A percentile compares a stretch with the other conserved stretches of the same genome.
phyloP scores from a whole-genome alignment of 2,797 vertebrate species.

The Thripadectes ignobilis region DNA sequence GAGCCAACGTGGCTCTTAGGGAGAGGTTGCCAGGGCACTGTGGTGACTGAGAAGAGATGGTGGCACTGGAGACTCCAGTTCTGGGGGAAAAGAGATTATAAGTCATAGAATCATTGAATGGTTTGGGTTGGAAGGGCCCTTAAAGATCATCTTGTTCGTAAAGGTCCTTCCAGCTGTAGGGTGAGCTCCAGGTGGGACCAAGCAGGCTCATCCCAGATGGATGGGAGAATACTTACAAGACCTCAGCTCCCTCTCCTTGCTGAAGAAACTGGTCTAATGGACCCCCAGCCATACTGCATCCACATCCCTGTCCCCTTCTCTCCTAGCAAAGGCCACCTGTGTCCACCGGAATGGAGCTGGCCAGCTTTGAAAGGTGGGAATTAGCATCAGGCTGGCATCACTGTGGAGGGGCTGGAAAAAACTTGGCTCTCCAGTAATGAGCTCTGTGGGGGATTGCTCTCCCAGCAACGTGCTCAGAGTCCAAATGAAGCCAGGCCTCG shows the following conservation, averaged over 20 bases:
- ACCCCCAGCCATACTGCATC: neutral
- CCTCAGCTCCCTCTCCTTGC: neutral
- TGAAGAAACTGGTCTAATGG: neutral
- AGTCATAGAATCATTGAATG: neutral
- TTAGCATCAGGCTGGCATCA: neutral
- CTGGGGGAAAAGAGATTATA: neutral
- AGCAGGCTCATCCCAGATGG: neutral
- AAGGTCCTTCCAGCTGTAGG: neutral
- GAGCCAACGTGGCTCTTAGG: neutral
- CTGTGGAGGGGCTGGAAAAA: neutral
- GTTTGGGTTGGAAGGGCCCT: neutral
- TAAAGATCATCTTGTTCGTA: no score
- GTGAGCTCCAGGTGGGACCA: neutral
- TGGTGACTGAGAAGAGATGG: neutral
- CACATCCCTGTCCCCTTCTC: neutral
- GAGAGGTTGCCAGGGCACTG: neutral
- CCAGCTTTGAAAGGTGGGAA: neutral
- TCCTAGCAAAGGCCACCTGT: neutral
- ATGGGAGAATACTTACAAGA: neutral
- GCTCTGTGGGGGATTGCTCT: slow-evolving; percentile 35
- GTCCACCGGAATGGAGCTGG: neutral
- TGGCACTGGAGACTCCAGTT: neutral
- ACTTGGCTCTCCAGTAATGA: slow-evolving; percentile 23
- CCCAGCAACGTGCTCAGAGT: neutral
- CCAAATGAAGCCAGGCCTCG: slow-evolving; percentile 16